Percentiles rank a stretch among this genome's conserved stretches.
Evolutionary conservation across 2,113 vertebrate species (phyloP).

Genomic region (Tringa solitaria): DNA sequence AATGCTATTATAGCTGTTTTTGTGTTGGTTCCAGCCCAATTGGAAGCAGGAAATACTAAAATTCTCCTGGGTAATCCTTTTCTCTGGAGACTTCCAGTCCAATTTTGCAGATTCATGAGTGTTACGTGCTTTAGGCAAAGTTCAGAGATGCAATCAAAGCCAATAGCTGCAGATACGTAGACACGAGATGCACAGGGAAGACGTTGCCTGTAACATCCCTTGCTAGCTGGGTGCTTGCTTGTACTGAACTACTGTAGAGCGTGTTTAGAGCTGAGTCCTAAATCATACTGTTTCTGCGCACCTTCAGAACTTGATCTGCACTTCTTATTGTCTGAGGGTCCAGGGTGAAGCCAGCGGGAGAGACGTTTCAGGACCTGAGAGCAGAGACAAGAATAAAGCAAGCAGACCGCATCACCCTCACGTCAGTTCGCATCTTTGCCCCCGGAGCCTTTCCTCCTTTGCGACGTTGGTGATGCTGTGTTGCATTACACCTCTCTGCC

Average conservation of each 20-base stretch:
- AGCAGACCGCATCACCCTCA: background rate
- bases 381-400: background rate
- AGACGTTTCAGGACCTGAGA: background rate
- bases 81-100: conserved; percentile 55
- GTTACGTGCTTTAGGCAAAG: conserved; percentile 48
- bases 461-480: fast-evolving
- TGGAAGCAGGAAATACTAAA: conserved; percentile 67
- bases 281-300: background rate
- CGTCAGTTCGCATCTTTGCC: background rate
- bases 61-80: conserved; percentile 56
- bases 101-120: conserved; percentile 63
- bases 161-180: background rate
- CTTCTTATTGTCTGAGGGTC: background rate
- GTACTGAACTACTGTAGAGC: background rate
- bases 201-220: background rate
- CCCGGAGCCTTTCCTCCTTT: background rate
- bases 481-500: background rate
- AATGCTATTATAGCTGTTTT: conserved; percentile 45
- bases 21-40: conserved; percentile 51
- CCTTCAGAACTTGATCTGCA: background rate
- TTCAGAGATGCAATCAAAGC: conserved; percentile 26
- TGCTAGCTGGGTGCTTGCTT: fast-evolving
- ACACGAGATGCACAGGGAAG: background rate
- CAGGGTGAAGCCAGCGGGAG: background rate
- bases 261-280: background rate